A percentile compares a stretch with the other conserved stretches of the same genome.
Conservation (phyloP, 1,140 invertebrate genomes). For the Reticulitermes speratus region DNA sequence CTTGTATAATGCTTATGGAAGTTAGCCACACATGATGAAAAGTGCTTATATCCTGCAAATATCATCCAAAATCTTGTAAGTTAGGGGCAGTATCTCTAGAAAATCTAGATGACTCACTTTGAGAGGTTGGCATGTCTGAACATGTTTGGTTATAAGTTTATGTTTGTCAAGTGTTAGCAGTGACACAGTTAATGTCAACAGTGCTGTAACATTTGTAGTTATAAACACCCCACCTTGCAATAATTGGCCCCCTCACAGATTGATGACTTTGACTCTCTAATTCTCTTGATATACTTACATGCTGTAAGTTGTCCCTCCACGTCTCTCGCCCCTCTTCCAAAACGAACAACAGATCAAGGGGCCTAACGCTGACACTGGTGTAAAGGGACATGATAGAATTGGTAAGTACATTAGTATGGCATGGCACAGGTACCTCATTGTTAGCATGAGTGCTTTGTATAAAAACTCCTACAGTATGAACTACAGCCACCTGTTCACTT, state of each 20-base stretch:
- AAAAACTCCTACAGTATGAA: neutral
- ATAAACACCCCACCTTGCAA: neutral
- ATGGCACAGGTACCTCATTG: conserved; percentile 5
- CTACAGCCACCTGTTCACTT: neutral
- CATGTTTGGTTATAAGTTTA: neutral
- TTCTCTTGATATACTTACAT: conserved; percentile 19
- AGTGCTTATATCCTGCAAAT: too few relatives aligned
- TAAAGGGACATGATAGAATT: neutral
- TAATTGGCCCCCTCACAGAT: neutral
- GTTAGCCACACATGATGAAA: too few relatives aligned
- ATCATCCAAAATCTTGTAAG: too few relatives aligned
- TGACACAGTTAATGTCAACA: too few relatives aligned
- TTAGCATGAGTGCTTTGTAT: neutral
- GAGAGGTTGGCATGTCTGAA: neutral
- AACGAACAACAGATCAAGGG: conserved; percentile 6
- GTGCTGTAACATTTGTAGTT: neutral
- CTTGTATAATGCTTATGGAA: too few relatives aligned
- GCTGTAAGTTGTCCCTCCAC: conserved; percentile 6
- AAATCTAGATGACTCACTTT: neutral
- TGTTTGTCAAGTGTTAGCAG: neutral
- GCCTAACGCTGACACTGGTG: neutral
- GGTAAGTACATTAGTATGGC: neutral
- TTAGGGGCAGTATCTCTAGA: neutral
- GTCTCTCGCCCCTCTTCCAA: conserved; percentile 16
- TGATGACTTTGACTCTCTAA: conserved; percentile 17